These are phyloP conservation scores for Meganola albula DNA, from an alignment of 2,888 invertebrate species.

Conservation along the genomic window DNA sequence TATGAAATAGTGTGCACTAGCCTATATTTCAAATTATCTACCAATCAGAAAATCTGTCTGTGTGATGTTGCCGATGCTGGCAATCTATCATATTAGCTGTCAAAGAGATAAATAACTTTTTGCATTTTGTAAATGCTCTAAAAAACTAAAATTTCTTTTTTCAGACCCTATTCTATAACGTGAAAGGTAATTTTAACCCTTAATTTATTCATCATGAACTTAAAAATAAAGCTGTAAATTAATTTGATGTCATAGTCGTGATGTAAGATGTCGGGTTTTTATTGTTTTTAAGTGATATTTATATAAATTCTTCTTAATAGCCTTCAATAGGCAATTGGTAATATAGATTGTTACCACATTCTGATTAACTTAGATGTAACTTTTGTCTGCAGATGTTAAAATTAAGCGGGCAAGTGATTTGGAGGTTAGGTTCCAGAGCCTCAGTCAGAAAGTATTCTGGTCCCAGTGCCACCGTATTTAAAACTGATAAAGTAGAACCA, in stretches of 20 bases:
- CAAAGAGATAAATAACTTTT: slow-evolving; percentile 42
- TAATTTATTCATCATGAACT: background rate
- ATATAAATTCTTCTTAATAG: no score
- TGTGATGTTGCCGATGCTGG: no score
- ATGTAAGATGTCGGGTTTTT: slow-evolving; percentile 58
- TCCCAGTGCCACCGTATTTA: slow-evolving; percentile 90
- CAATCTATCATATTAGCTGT: slow-evolving; percentile 16
- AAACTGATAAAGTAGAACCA: slow-evolving; percentile 73
- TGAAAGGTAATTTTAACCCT: slow-evolving; percentile 22
- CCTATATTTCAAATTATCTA: no score
- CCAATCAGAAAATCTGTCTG: no score
- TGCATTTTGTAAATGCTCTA: slow-evolving; percentile 39
- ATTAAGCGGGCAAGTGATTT: slow-evolving; percentile 65
- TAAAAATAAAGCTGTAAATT: background rate
- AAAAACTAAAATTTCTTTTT: slow-evolving; percentile 21
- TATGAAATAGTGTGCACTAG: background rate
- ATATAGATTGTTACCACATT: no score
- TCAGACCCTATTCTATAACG: slow-evolving; percentile 14
- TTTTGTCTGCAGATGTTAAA: slow-evolving; percentile 66
- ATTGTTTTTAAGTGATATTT: slow-evolving; percentile 13
- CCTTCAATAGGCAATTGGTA: no score
- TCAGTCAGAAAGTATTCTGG: slow-evolving; percentile 53
- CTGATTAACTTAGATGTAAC: no score
- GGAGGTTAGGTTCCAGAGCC: slow-evolving; percentile 70
- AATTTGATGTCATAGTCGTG: slow-evolving; percentile 32